Evolutionary conservation across 2,797 vertebrate species (phyloP).

Genomic region (Eulemur albifrons): DNA sequence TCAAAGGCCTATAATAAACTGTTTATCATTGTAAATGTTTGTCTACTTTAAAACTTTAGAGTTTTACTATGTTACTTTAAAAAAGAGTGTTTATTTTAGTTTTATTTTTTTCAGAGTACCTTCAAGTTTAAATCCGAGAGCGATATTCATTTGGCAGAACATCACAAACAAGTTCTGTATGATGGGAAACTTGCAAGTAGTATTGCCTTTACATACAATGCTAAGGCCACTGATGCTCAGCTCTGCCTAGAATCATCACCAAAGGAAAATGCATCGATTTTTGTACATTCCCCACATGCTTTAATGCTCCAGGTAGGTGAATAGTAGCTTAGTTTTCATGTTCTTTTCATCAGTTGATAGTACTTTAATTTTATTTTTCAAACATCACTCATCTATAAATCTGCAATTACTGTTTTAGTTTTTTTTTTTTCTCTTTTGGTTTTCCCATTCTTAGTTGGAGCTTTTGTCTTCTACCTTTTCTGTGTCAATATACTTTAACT

Average conservation of each 20-base stretch:
- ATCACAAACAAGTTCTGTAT: conserved; percentile 97
- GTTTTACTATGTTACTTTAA: conserved; percentile 1
- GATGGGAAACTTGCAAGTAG: conserved; percentile 96
- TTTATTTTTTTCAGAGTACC: conserved; percentile 89
- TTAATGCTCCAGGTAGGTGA: conserved; percentile 95
- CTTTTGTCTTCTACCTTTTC: not conserved
- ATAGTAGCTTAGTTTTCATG: not conserved
- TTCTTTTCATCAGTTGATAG: not conserved
- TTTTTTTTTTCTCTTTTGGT: not conserved
- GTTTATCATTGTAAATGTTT: not conserved
- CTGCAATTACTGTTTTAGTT: not conserved
- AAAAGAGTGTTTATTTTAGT: conserved; percentile 17
- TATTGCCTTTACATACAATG: conserved; percentile 97
- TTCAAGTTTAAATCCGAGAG: conserved; percentile 99
- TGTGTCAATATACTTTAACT: not conserved
- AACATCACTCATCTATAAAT: not conserved
- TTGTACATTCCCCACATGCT: conserved; percentile 96
- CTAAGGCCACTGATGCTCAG: conserved; percentile 96
- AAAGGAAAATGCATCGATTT: conserved; percentile 96
- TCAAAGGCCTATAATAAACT: not conserved
- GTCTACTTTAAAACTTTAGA: not conserved
- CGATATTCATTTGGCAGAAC: conserved; percentile 97
- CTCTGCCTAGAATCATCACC: conserved; percentile 97
- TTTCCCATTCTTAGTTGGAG: not conserved
- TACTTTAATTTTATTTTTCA: not conserved